Base-by-base conservation (phyloP, 2,888 invertebrate genomes). In the Brachypterus glaber region DNA sequence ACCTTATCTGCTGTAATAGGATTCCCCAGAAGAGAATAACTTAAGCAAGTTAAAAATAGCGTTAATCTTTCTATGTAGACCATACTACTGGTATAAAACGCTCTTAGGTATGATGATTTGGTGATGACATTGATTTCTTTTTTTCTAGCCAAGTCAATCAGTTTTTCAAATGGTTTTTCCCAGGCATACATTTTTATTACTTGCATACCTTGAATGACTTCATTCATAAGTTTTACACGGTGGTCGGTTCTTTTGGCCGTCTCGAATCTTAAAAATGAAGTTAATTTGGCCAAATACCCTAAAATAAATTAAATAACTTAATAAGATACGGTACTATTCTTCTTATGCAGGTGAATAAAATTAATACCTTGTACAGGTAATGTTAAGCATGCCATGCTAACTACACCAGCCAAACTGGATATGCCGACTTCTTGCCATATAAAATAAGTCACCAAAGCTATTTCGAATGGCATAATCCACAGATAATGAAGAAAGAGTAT, bases 21-120 rank as follows among this genome's bases (percentile, higher is more conserved):
- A 51, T 76, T 73, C 1, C 79, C 83, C 41, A 77, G 63, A 1
- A 86, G 65, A 5, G 82, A 79, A 54, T 79, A 87, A 1, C 81
- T 73, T 15, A 84, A 69, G 30, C 91, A 71, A 1, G 87, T 86
- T 33, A 84, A 73, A 56, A 81, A 86, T 8, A 89, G 68, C 1
- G 90, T 81, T 21, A 86, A 73, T 44, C 89, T 77, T 53, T 87
- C 83, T 0, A 87, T 82, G 57, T 86, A 88, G 24, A 89, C 80
- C 69, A 83, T 80, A 58, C 78, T 70, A 54, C 72, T 81, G 62
- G 76, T 72, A 68, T 76, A 80, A 44, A 78, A 69, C 21, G 72
- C 83, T 44, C 74, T 74, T 42, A 78, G 67, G 59, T 80, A 79
- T 0, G 79, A 76, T 2, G 54, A 46, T 37, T 45, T 48, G 4